phyloP scores from a whole-genome alignment of 2,113 vertebrate species.

The Barnardius zonarius region DNA sequence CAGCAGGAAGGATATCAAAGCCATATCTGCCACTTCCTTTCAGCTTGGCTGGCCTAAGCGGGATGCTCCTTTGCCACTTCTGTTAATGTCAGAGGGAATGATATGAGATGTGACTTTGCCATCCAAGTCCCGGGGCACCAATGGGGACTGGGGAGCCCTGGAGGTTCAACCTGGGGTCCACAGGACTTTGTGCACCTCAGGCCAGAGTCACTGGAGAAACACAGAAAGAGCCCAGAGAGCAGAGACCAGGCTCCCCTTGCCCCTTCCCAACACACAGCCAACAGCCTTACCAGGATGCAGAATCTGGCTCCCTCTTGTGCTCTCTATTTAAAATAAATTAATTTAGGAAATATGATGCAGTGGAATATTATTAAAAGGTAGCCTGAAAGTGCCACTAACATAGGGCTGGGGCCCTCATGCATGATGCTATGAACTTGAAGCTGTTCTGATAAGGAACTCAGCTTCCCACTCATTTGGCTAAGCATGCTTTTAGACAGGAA shows the following conservation, averaged over 20 bases:
- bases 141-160: neutral
- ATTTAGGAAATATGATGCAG: neutral
- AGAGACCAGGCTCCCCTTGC: neutral
- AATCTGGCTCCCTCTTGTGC: constrained; percentile 69
- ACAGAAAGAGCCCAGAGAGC: rapidly evolving
- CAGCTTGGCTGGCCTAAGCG: neutral
- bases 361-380: neutral
- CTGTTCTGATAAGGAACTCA: neutral
- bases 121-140: neutral
- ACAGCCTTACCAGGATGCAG: constrained; percentile 8
- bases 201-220: neutral
- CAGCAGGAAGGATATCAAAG: neutral
- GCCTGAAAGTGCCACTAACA: rapidly evolving
- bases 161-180: neutral
- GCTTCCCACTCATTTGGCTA: neutral
- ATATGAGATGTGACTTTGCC: neutral
- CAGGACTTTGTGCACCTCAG: neutral
- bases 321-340: constrained; percentile 7
- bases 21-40: neutral
- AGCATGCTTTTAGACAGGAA: neutral
- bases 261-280: neutral
- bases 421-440: neutral
- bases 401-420: neutral
- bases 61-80: neutral
- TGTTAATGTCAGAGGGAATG: neutral